These are phyloP conservation scores for Chalcosyrphus nemorum DNA, from an alignment of 2,888 invertebrate species.

Conservation along the genomic window DNA sequence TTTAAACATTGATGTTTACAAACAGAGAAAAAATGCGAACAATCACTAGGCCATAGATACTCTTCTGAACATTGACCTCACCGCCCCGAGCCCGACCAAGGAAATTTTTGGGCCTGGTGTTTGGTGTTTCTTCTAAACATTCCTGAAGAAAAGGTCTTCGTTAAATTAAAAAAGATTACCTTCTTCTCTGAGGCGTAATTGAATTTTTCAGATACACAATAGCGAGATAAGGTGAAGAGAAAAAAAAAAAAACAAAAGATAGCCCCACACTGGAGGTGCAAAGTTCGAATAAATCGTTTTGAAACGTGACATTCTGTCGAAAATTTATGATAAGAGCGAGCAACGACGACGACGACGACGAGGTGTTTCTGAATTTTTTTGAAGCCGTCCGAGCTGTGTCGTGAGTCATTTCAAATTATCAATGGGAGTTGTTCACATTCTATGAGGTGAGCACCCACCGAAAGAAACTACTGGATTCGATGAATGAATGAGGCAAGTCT, in stretches of 20 bases:
- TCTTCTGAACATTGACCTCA: slow-evolving; percentile 12
- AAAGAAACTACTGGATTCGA: neutral
- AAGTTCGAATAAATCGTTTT: slow-evolving; percentile 7
- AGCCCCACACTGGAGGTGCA: neutral
- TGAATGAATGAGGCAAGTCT: neutral
- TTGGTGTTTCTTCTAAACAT: neutral
- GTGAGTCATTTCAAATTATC: slow-evolving; percentile 7
- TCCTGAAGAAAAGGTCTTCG: neutral
- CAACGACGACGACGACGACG: no score
- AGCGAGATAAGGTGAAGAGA: neutral
- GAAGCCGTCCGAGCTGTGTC: neutral
- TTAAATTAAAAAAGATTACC: slow-evolving; percentile 20
- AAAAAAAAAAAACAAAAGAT: neutral
- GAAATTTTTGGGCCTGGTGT: neutral
- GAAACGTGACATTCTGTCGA: slow-evolving; percentile 10
- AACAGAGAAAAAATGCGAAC: slow-evolving; percentile 18
- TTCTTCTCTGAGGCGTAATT: slow-evolving; percentile 6
- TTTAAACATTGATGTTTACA: slow-evolving; percentile 16
- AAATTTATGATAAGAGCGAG: neutral
- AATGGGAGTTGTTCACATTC: slow-evolving; percentile 1
- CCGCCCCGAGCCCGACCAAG: neutral
- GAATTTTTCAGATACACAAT: neutral
- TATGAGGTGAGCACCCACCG: neutral
- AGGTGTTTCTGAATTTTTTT: no score
- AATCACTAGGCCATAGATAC: neutral